Evolutionary conservation across 2,888 invertebrate genomes (phyloP), one percentile per base, ranked within the genome.

Genomic region (Xanthorhoe designata): DNA sequence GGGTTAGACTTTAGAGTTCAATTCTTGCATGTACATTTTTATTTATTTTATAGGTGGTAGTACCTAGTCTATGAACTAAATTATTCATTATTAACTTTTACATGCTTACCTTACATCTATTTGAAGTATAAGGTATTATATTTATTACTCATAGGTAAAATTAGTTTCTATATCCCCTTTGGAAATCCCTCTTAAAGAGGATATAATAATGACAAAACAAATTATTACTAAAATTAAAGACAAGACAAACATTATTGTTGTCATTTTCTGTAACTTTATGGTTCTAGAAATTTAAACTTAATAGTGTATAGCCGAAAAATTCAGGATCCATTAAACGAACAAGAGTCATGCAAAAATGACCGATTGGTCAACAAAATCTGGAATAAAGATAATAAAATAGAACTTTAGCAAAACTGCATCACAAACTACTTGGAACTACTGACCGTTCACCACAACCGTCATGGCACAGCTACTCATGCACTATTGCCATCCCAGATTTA

Each of bases 381-480:
- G 52, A 66, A 66, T 66, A 71, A 71, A 84, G 88, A 90, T 90
- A 90, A 90, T 89, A 91, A 89, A 90, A 88, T 85, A 90, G 87
- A 90, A 83, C 77, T 86, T 78, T 58, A 85, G 90, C 89, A 89
- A 87, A 91, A 90, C 88, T 87, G 91, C 89, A 91, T 91, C 90
- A 90, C 89, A 92, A 83, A 81, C 88, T 89, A 89, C 87, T 74
- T 72, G 78, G 78, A 77, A 76, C 75, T 78, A 78, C 70, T 71
- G 79, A 77, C 75, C 76, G 79, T 82, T 89, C 91, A 92, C 92
- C 92, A 91, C 92, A 92, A 92, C 92, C 86, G 54, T 87, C 87
- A 80, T 81, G 89, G 91, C 91, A 88, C 90, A 85, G 91, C 90
- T 92, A 91, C 87, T 75, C 92, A 92, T 92, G 92, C 92, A 92